phyloP scores from a whole-genome alignment of 2,113 vertebrate genomes.

The Macaca nemestrina region DNA sequence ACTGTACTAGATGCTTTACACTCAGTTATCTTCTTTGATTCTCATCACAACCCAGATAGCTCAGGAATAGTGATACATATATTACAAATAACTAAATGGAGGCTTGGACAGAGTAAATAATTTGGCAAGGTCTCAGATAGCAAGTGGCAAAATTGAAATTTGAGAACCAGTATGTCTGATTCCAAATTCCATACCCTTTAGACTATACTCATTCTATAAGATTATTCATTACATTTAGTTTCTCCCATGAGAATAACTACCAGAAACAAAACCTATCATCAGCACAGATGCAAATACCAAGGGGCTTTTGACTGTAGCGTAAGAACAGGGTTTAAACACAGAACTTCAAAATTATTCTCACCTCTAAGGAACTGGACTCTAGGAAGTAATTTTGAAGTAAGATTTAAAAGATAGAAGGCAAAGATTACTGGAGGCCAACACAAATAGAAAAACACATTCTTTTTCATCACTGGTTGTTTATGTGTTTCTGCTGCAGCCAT shows the following conservation, averaged over 20 bases:
- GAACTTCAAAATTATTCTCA: slow-evolving; percentile 45
- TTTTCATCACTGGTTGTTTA: slow-evolving; percentile 21
- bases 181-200: slow-evolving; percentile 16
- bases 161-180: slow-evolving; percentile 8
- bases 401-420: slow-evolving; percentile 29
- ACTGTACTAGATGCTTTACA: background rate
- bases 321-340: slow-evolving; percentile 10
- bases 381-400: slow-evolving; percentile 37
- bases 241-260: slow-evolving; percentile 18
- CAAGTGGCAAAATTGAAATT: slow-evolving; percentile 11
- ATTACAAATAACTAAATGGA: background rate
- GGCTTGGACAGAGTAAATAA: background rate
- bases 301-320: background rate
- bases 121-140: background rate
- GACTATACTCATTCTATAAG: background rate
- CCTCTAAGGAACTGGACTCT: background rate
- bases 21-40: slow-evolving; percentile 40
- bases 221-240: slow-evolving; percentile 24
- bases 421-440: slow-evolving; percentile 5
- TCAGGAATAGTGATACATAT: background rate
- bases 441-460: background rate
- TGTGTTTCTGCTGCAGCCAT: background rate
- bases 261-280: slow-evolving; percentile 28
- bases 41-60: background rate
- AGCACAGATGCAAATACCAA: background rate